phyloP scores from a whole-genome alignment of 2,113 vertebrate species.

The Tragelaphus strepsiceros region DNA sequence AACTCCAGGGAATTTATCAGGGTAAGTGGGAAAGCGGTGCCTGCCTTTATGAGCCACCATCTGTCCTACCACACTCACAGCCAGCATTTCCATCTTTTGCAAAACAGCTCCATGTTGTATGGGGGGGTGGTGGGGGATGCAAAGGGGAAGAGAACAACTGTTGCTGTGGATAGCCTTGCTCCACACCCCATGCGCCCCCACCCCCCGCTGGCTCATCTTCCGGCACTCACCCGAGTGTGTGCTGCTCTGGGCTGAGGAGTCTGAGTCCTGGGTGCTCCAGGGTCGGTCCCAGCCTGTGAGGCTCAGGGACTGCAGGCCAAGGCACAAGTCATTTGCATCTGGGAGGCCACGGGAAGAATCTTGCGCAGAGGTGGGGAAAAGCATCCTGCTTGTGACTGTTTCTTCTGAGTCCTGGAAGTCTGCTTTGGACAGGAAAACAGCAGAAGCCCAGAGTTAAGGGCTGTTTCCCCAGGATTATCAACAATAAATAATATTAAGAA shows the following conservation, averaged over 20 bases:
- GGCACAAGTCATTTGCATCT: conserved; percentile 93
- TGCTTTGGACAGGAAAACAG: conserved; percentile 78
- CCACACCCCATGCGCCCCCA: not conserved
- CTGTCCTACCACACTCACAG: conserved; percentile 39
- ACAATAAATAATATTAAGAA: conserved; percentile 47
- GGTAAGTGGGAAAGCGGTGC: not conserved
- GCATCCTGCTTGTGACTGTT: conserved; percentile 93
- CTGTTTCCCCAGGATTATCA: conserved; percentile 42
- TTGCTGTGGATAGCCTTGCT: conserved; percentile 70
- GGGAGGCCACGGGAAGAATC: conserved; percentile 90
- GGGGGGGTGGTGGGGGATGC: not conserved
- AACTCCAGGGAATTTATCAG: conserved; percentile 62
- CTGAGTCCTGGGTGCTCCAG: conserved; percentile 95
- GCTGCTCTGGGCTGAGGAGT: conserved; percentile 87
- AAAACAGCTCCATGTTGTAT: not conserved
- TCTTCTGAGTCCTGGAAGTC: conserved; percentile 91
- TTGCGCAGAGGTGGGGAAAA: conserved; percentile 91
- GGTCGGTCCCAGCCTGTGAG: conserved; percentile 96
- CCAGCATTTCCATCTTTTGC: conserved; percentile 56
- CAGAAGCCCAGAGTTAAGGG: conserved; percentile 77
- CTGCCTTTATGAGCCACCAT: conserved; percentile 12
- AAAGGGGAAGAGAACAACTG: conserved; percentile 76
- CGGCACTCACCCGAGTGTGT: conserved; percentile 91
- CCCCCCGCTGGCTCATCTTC: not conserved
- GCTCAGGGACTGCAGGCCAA: conserved; percentile 96